Percentiles rank a stretch among this genome's conserved stretches.
Conservation (phyloP, 1,140 invertebrate species). For the Teleogryllus occipitalis region DNA sequence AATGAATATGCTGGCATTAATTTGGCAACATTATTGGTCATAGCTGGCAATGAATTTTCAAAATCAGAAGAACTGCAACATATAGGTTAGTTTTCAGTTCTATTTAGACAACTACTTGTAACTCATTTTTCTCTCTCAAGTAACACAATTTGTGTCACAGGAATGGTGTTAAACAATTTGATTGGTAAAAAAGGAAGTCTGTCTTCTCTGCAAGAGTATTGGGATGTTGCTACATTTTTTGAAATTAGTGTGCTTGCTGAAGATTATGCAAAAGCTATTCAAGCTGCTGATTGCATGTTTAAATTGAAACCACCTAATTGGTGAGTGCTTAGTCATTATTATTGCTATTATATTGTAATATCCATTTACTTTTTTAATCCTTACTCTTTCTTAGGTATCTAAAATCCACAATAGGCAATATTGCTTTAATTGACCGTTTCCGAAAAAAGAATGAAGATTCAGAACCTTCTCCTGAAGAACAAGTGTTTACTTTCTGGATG, state of each 20-base stretch:
- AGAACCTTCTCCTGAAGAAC: slow-evolving; percentile 64
- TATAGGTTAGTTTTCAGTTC: slow-evolving; percentile 47
- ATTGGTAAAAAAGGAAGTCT: slow-evolving; percentile 97
- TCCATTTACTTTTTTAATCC: not conserved
- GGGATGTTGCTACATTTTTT: slow-evolving; percentile 99
- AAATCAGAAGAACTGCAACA: slow-evolving; percentile 85
- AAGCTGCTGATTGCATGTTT: slow-evolving; percentile 98
- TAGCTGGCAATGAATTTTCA: slow-evolving; percentile 91
- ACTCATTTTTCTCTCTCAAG: not conserved
- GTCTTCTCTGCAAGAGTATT: slow-evolving; percentile 89
- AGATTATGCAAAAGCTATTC: slow-evolving; percentile 93
- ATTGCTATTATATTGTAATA: not conserved
- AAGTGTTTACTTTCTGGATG: slow-evolving; percentile 95
- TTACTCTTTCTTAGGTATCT: slow-evolving; percentile 58
- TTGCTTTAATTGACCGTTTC: slow-evolving; percentile 88
- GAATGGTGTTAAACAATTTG: slow-evolving; percentile 91
- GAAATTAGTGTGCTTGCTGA: slow-evolving; percentile 97
- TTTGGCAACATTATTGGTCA: slow-evolving; percentile 94
- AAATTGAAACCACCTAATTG: slow-evolving; percentile 97
- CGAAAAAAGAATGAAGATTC: slow-evolving; percentile 68
- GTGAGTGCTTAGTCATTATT: slow-evolving; percentile 38
- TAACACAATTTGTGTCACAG: slow-evolving; percentile 36
- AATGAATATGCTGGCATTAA: slow-evolving; percentile 99
- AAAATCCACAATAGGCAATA: slow-evolving; percentile 97
- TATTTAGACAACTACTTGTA: slow-evolving; percentile 17